Percentiles rank a stretch among this genome's conserved stretches.
Conservation (phyloP, 2,113 vertebrate genomes). For the Thalassarche chlororhynchos region DNA sequence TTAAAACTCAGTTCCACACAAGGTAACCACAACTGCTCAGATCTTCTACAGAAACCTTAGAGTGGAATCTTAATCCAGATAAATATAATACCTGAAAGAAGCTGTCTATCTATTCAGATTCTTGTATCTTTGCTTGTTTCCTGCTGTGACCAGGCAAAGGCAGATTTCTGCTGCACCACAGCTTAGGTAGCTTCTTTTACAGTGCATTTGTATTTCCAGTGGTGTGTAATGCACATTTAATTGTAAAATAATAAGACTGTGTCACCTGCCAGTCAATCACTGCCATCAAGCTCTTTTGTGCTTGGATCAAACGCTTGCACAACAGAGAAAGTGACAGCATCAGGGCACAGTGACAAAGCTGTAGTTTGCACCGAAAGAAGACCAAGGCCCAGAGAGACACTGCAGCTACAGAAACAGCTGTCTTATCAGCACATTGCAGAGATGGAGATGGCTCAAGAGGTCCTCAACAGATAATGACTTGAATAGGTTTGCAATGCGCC, state of each 20-base stretch:
- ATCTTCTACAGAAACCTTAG: constrained; percentile 13
- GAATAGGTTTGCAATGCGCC: constrained; percentile 79
- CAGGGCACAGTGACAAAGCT: constrained; percentile 75
- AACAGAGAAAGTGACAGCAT: constrained; percentile 69
- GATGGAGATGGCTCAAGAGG: constrained; percentile 80
- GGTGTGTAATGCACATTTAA: constrained; percentile 55
- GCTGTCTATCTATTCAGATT: constrained; percentile 19
- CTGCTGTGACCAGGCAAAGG: neutral
- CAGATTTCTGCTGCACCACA: constrained; percentile 4
- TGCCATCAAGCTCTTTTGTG: constrained; percentile 59
- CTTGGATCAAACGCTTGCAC: constrained; percentile 69
- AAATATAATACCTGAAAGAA: constrained; percentile 53
- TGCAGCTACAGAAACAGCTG: constrained; percentile 77
- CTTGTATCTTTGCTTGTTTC: constrained; percentile 22
- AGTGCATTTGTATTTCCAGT: constrained; percentile 57
- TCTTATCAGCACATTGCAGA: constrained; percentile 84
- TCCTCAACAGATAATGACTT: constrained; percentile 82
- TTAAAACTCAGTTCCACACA: neutral
- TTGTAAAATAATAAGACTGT: constrained; percentile 61
- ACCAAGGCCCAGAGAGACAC: constrained; percentile 68
- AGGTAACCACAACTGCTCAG: neutral
- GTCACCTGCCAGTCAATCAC: constrained; percentile 57
- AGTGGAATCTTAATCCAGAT: neutral
- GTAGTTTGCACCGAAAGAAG: constrained; percentile 71
- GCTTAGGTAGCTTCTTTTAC: constrained; percentile 13